These are phyloP conservation scores for Clusia tigrina DNA, from an alignment of 2,888 invertebrate species.

Conservation along the genomic window DNA sequence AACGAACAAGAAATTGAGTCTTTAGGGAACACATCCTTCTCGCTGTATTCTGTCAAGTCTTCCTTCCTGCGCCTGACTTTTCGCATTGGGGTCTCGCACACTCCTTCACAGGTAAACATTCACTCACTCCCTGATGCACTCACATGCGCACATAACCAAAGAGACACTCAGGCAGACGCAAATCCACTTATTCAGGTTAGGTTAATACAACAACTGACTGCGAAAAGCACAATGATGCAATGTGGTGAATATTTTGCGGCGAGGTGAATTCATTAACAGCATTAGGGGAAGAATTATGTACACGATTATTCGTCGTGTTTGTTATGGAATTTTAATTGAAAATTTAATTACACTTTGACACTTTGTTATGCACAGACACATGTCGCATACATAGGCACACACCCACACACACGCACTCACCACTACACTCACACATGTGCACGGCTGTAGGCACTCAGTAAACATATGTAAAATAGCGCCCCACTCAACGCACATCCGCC, in stretches of 20 bases:
- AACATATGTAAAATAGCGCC: too few species aligned
- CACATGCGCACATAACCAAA: background rate
- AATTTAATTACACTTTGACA: slow-evolving; percentile 22
- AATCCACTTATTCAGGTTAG: background rate
- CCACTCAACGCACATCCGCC: too few species aligned
- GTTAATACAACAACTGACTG: background rate
- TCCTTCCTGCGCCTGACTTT: too few species aligned
- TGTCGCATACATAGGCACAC: background rate
- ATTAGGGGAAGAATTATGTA: background rate
- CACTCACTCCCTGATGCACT: background rate
- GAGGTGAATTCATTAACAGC: background rate
- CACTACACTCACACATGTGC: background rate
- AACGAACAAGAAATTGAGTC: too few species aligned
- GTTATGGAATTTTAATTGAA: slow-evolving; percentile 20
- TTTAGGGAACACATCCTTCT: too few species aligned
- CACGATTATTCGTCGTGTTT: background rate
- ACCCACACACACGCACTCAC: background rate
- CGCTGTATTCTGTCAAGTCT: too few species aligned
- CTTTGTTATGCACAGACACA: slow-evolving; percentile 4
- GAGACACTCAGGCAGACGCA: background rate
- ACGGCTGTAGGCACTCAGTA: background rate
- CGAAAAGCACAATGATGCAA: background rate
- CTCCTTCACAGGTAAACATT: background rate
- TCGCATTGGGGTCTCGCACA: too few species aligned
- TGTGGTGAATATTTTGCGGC: background rate